Base-by-base conservation (phyloP, 2,888 invertebrate genomes). In the Alsophila aescularia region DNA sequence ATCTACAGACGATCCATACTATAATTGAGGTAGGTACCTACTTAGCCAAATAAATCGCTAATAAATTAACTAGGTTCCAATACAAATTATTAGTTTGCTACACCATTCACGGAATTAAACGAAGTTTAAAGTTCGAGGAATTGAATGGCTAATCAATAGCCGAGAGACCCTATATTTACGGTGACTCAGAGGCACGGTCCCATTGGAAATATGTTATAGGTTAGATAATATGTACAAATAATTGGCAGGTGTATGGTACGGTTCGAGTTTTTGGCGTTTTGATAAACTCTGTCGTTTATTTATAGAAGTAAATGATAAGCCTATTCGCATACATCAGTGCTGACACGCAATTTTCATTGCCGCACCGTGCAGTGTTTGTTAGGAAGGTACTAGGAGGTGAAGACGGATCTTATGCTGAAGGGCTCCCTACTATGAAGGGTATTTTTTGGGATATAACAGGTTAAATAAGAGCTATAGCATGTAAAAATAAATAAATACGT, bases 161-260 rank as follows among this genome's bases (percentile, higher is more conserved):
- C 64, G 72, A 71, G 66, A 65, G 64, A 78, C 82, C 41, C 83
- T 83, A 81, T 84, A 67, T 86, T 85, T 86, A 85, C 69, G 59
- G 21, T 61, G 60, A 61, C 41, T 59, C 58, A 61, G 54, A 52
- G 41, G 39, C 27, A 18, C 13, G 50, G 48, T 31, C 36, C 36
- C 36, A 43, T 40, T 13, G 29, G 43, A 36, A 24, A 40, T 48
- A 40, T 32, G 31, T 31, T 31, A 27, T 27, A 18, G 6, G 6
- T 27, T 6, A 8, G 27, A 7, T 6, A 7, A 13, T 37, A 3
- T 15, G 32, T 31, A 36, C 40, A 43, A 44, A 45, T 52, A 54
- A 57, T 57, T 50, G 52, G 57, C 45, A 47, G 52, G 45, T 55
- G 44, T 7, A 0, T 31, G 13, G 39, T 52, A n/a, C 18, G 15